Evolutionary conservation across 2,113 vertebrate species (phyloP).

Genomic region (Amblyopsis rosae): DNA sequence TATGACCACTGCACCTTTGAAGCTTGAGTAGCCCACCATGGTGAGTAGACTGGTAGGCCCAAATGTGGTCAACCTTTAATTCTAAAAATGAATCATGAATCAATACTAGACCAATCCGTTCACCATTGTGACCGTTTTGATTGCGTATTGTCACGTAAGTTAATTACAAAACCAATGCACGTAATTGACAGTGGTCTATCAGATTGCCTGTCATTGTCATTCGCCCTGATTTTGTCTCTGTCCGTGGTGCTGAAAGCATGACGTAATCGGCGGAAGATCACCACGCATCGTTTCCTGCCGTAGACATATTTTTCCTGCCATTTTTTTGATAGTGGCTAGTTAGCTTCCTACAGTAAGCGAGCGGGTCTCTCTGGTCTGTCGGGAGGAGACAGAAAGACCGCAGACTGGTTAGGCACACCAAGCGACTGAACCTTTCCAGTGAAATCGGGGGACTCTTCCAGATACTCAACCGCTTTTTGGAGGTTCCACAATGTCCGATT

Average conservation of each 20-base stretch:
- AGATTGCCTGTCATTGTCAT: background rate
- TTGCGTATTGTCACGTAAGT: too few species aligned
- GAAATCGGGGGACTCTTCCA: constrained; percentile 36
- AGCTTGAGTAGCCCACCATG: too few species aligned
- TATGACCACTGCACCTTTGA: too few species aligned
- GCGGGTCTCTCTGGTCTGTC: constrained; percentile 55
- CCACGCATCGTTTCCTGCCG: constrained; percentile 53
- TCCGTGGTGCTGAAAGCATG: constrained; percentile 65
- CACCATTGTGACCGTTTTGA: too few species aligned
- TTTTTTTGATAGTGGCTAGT: constrained; percentile 63
- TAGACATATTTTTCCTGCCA: constrained; percentile 42
- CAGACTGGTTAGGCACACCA: constrained; percentile 41
- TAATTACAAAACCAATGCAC: too few species aligned
- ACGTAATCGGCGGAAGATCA: constrained; percentile 29
- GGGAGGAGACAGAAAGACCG: constrained; percentile 59
- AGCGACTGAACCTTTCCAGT: constrained; percentile 30
- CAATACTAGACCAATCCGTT: too few species aligned
- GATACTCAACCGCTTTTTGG: constrained; percentile 23
- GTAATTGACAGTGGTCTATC: too few species aligned
- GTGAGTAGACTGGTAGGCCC: too few species aligned
- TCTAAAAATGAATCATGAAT: too few species aligned
- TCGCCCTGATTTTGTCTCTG: constrained; percentile 17
- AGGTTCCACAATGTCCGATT: constrained; percentile 87
- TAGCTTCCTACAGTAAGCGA: constrained; percentile 33
- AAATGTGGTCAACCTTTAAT: too few species aligned